Conservation (phyloP, 2,113 vertebrate genomes). For the Marmota monax region DNA sequence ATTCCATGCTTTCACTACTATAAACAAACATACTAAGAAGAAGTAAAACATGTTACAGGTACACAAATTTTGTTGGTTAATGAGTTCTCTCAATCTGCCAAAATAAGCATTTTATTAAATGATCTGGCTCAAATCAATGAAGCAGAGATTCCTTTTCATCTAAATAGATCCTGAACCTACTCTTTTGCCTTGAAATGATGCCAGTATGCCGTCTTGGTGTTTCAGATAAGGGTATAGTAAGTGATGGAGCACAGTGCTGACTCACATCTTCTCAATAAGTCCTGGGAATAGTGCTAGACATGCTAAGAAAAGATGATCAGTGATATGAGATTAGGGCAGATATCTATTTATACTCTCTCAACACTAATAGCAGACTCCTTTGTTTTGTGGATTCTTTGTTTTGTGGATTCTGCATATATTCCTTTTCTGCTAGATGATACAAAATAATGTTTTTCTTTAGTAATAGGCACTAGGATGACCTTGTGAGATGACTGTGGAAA, state of each 20-base stretch:
- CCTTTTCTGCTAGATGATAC: not conserved
- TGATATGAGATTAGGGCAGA: not conserved
- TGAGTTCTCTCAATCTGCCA: not conserved
- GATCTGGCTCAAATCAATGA: not conserved
- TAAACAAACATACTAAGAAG: not conserved
- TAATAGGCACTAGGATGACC: not conserved
- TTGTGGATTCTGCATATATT: not conserved
- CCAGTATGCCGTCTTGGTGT: not conserved
- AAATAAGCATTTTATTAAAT: conserved; percentile 38
- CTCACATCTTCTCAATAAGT: not conserved
- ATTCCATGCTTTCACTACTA: not conserved
- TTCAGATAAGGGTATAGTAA: not conserved
- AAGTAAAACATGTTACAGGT: not conserved
- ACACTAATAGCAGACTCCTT: not conserved
- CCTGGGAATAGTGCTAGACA: not conserved
- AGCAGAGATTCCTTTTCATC: not conserved
- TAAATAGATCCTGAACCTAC: not conserved
- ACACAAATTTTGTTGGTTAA: not conserved
- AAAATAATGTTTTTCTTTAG: not conserved
- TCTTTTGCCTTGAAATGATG: not conserved
- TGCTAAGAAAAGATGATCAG: not conserved
- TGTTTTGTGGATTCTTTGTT: not conserved
- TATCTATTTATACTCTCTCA: not conserved
- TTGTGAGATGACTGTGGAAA: too few relatives aligned
- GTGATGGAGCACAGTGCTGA: not conserved